Evolutionary conservation across 2,113 vertebrate species (phyloP), one percentile per base, ranked within the genome.

Genomic region (Seriola rivoliana): DNA sequence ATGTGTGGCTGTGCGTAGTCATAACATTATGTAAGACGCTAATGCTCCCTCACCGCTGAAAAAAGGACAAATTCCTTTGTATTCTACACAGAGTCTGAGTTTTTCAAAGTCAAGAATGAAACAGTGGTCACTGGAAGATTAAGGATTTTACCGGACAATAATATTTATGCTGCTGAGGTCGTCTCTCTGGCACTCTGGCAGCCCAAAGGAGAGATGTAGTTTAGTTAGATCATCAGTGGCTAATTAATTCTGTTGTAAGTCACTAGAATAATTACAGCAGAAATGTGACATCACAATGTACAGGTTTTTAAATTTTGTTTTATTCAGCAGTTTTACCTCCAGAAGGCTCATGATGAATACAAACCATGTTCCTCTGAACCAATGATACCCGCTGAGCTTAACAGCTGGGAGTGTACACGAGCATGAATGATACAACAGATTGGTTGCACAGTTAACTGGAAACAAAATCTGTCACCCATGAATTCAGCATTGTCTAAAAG

Each of bases 391-490:
- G 19, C 29, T 57, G 69, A 77, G 19, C 54, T 2, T 16, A 55
- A 71, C 78, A 79, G 65, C 59, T 79, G 50, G 54, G 59, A 55
- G 67, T 32, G 34, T 71, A 72, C 46, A 63, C 54, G 19, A 25
- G 67, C 55, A n/a, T 19, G 11, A 81, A 25, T 34, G 34, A 80
- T 40, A 71, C 23, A 67, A 75, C 71, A 71, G 80, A 80, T 19
- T 40, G 75, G 12, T 16, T 8, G 50, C 65, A 63, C 57, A 67
- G 71, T 50, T 23, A 75, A 38, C 32, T 3, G 5, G 3, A 25
- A 48, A 42, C 19, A 34, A 42, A 23, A 63, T 25, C 46, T 6
- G 23, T 55, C 14, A 48, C 48, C 25, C 8, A 25, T 19, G 8
- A 48, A 48, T 48, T 4, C 29, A 29, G 29, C 29, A 29, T 29